These are phyloP conservation scores for Onychomys arenicola DNA, from an alignment of 2,797 vertebrate genomes.

Conservation along the genomic window DNA sequence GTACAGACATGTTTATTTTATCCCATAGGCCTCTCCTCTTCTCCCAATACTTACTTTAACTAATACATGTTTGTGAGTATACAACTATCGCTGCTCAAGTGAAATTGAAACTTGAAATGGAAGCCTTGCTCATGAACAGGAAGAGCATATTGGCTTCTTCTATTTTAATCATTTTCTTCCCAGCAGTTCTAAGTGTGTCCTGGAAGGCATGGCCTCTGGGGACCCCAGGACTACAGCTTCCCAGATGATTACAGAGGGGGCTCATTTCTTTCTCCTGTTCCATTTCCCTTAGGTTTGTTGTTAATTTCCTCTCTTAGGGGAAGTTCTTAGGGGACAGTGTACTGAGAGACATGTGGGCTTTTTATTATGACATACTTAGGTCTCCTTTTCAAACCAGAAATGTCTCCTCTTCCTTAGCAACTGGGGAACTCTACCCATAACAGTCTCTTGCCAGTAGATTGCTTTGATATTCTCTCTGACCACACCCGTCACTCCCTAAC, in stretches of 20 bases:
- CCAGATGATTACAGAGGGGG: conserved; percentile 51
- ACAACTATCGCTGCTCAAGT: conserved; percentile 80
- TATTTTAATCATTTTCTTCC: conserved; percentile 78
- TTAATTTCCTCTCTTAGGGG: conserved; percentile 43
- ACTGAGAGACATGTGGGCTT: conserved; percentile 23
- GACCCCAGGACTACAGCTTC: conserved; percentile 39
- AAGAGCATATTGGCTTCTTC: conserved; percentile 82
- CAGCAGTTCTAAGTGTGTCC: conserved; percentile 69
- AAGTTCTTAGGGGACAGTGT: background rate
- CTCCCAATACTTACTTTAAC: conserved; percentile 26
- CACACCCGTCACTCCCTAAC: background rate
- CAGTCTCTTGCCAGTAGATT: background rate
- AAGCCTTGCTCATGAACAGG: conserved; percentile 79
- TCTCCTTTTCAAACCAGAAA: conserved; percentile 35
- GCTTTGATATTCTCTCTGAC: background rate
- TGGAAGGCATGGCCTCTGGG: conserved; percentile 67
- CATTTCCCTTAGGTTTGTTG: conserved; percentile 45
- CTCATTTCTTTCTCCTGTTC: conserved; percentile 47
- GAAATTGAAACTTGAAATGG: conserved; percentile 81
- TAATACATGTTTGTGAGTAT: conserved; percentile 57
- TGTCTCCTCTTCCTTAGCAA: background rate
- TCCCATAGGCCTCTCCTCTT: background rate
- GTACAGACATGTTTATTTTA: background rate
- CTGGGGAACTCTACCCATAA: background rate
- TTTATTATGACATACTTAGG: conserved; percentile 11